A percentile compares a stretch with the other conserved stretches of the same genome.
Conservation (phyloP, 2,113 vertebrate genomes). For the Corythornis vintsioides region DNA sequence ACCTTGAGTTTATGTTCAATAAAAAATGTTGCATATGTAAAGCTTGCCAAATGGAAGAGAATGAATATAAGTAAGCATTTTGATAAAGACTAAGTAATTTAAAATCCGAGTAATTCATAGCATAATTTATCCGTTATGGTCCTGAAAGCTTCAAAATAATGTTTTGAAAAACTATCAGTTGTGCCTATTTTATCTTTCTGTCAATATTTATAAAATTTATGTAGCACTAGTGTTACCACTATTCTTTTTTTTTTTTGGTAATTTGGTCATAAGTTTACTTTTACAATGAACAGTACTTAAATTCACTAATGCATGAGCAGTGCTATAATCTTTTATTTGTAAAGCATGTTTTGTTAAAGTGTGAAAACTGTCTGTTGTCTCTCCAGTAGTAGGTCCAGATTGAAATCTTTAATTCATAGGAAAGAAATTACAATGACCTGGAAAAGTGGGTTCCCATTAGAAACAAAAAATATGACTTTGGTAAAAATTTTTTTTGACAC, state of each 20-base stretch:
- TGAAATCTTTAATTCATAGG: neutral
- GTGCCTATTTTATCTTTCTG: neutral
- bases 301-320: neutral
- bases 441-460: neutral
- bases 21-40: neutral
- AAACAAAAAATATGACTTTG: neutral
- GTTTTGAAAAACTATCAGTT: neutral
- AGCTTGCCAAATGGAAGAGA: neutral
- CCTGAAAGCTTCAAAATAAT: neutral
- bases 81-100: neutral
- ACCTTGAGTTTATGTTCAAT: neutral
- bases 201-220: neutral
- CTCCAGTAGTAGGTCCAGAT: neutral
- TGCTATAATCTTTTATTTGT: neutral
- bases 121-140: neutral
- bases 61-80: neutral
- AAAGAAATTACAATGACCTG: neutral
- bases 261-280: neutral
- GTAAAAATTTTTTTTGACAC: neutral
- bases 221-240: neutral
- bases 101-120: neutral
- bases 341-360: neutral
- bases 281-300: neutral
- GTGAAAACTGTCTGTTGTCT: neutral
- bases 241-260: neutral